phyloP scores from a whole-genome alignment of 1,140 invertebrate genomes.

The Zeugodacus cucurbitae region DNA sequence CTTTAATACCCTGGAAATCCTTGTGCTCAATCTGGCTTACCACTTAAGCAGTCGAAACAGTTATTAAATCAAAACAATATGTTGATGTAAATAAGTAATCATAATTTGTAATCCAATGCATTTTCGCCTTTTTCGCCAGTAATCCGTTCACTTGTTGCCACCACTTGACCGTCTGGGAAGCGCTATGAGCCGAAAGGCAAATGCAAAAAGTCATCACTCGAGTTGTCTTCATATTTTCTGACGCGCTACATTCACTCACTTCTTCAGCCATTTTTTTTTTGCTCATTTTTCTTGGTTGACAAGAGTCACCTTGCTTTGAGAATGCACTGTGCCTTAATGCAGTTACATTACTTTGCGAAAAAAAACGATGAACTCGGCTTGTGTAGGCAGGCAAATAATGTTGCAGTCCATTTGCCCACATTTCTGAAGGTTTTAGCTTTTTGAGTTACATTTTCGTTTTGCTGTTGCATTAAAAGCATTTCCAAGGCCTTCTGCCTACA shows the following conservation, averaged over 20 bases:
- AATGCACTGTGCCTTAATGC: not conserved
- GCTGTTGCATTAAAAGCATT: not conserved
- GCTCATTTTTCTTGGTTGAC: not conserved
- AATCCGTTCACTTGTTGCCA: not conserved
- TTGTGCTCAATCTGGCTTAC: not conserved
- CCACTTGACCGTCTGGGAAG: not conserved
- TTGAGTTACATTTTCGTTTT: not conserved
- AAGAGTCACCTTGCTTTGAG: not conserved
- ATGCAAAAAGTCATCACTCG: not conserved
- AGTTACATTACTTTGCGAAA: not conserved
- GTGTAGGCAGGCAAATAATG: slow-evolving; percentile 17
- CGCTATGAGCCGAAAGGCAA: not conserved
- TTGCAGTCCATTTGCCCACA: not conserved
- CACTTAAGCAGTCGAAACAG: not conserved
- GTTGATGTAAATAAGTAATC: not conserved
- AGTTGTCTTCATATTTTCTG: not conserved
- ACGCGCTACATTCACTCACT: not conserved
- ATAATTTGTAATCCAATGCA: not conserved
- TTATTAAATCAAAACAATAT: not conserved
- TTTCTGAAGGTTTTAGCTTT: not conserved
- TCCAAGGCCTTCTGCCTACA: not conserved
- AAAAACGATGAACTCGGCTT: not conserved
- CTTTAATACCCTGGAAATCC: not conserved
- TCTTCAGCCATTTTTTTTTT: not conserved
- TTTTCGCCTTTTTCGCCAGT: not conserved